Evolutionary conservation across 2,888 invertebrate species (phyloP), one percentile per base, ranked within the genome.

Genomic region (Hirtodrosophila cameraria): DNA sequence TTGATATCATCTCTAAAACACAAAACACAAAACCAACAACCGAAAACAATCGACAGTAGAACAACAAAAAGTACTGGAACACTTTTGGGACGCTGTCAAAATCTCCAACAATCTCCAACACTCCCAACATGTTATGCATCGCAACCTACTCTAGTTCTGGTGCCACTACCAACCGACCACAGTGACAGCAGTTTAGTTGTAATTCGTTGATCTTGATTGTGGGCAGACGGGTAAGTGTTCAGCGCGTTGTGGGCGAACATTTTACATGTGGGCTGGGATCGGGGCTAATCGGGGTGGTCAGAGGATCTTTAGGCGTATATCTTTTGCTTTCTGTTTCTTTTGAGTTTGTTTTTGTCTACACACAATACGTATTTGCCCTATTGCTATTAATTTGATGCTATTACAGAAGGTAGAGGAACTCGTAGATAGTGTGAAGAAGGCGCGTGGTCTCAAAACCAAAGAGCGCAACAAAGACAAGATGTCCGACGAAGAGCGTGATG

Each of bases 401-500:
- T 90, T 90, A 46, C 90, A 90, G 90, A 90, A 90, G 72, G 79
- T 81, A 50, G 90, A 90, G 38, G 90, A 89, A 60, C 86, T 88
- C 55, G 87, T 81, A 61, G 89, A 90, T 65, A 83, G 75, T 50
- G 84, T 88, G 30, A 90, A 93, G 86, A 93, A 93, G 59, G 82
- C 82, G 31, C 86, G 82, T 8, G 82, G 80, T 12, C 63, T 83
- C 27, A 83, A 83, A 42, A 77, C 73, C 55, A 93, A 93, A 88
- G 93, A 93, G 65, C 92, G 93, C 67, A 89, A 94, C 72, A 89
- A 94, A 90, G 92, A 93, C 89, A 92, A 94, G 92, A 92, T 95
- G 43, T 94, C 93, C 46, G 95, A 96, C 65, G 96, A 96, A 89
- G 96, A 96, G 85, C 94, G 96, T 87, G 96, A 96, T 90, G 90